Base-by-base conservation (phyloP, 2,797 vertebrate species). In the Cirrhinus mrigala region DNA sequence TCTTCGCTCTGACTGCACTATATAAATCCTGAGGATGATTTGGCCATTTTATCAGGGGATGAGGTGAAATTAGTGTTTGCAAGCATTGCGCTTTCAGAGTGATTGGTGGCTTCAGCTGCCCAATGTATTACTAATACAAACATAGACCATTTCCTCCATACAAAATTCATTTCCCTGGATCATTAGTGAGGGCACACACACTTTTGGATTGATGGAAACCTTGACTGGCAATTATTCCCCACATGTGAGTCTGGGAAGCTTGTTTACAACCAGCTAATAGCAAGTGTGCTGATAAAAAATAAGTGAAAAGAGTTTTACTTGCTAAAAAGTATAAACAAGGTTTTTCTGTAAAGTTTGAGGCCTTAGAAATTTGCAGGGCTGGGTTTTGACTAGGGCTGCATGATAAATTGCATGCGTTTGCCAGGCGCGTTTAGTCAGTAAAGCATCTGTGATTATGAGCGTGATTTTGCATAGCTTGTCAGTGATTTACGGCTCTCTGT, bases 21-120 rank as follows among this genome's bases (percentile, higher is more conserved):
- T 56, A 54, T 68, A 84, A 79, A 84, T 79, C 50, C 24, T 58
- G 50, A 58, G 33, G 75, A 84, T 56, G n/a, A 84, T 78, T 44
- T 69, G 48, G 22, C 37, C 66, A 69, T 78, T 78, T 78, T 70
- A 77, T 85, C 12, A n/a, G 52, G 52, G 24, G 37, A 37, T 70
- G 75, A 79, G 52, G 33, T 29, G 40, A 79, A 79, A 78, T 78
- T 69, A 58, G 64, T 84, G 50, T 84, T 77, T 68, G 66, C 33
- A 40, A 54, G 60, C n/a, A 66, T 77, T 77, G 46, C 82, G 58
- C n/a, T 77, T 84, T 69, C 16, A 68, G 1, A 60, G 24, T 60
- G 75, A 84, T 60, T 79, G 7, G 50, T 71, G 24, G 40, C 37
- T 46, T 84, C 22, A 56, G 14, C 16, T 52, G 29, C 27, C 48